phyloP scores from a whole-genome alignment of 2,888 invertebrate genomes.

The Hecatera dysodea region DNA sequence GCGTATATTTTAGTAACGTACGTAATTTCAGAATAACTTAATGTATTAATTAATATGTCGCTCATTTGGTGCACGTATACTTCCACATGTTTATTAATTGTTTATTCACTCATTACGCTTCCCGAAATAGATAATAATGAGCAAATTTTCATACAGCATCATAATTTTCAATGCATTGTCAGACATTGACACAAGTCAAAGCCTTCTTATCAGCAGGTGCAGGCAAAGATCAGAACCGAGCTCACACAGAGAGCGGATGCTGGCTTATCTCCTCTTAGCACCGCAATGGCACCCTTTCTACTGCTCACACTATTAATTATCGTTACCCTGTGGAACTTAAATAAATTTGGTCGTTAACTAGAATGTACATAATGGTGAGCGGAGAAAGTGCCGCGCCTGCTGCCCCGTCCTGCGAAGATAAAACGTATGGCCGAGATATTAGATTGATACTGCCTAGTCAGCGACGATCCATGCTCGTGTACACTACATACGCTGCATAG shows the following conservation, averaged over 20 bases:
- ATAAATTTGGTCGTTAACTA: constrained; percentile 57
- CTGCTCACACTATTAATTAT: constrained; percentile 48
- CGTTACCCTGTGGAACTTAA: constrained; percentile 38
- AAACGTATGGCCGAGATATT: constrained; percentile 66
- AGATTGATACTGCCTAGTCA: constrained; percentile 70
- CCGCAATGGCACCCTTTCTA: constrained; percentile 17
- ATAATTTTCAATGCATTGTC: constrained; percentile 15
- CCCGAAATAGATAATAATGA: background rate
- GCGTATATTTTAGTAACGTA: constrained; percentile 21
- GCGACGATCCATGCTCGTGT: constrained; percentile 59
- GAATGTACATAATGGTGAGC: constrained; percentile 40
- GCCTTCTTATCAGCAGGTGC: constrained; percentile 33
- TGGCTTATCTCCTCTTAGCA: constrained; percentile 32
- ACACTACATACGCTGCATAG: constrained; percentile 58
- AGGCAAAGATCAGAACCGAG: constrained; percentile 26
- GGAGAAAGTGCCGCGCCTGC: constrained; percentile 39
- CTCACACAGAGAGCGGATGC: constrained; percentile 24
- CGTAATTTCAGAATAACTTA: constrained; percentile 14
- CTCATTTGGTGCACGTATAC: background rate
- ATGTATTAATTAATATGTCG: constrained; percentile 14
- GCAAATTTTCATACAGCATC: background rate
- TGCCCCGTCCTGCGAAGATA: constrained; percentile 56
- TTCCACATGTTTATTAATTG: background rate
- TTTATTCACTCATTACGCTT: constrained; percentile 9
- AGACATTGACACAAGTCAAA: constrained; percentile 9